Evolutionary conservation across 2,797 vertebrate species (phyloP).

Genomic region (Channallabes apus): DNA sequence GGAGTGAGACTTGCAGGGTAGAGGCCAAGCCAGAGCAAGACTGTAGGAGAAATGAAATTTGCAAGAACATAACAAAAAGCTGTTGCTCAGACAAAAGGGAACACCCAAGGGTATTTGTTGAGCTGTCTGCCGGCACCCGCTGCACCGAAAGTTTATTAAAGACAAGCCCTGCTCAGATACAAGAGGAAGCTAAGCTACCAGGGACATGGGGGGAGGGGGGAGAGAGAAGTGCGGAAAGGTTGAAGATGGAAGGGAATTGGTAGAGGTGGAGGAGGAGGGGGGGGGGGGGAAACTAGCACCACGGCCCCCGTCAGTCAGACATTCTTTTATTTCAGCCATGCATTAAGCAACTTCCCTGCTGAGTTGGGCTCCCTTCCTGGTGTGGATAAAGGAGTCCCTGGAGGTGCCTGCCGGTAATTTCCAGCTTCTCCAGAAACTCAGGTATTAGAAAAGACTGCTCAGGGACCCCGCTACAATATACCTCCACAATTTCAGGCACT

Average conservation of each 20-base stretch:
- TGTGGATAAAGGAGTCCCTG: conserved; percentile 99
- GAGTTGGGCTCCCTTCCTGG: conserved; percentile 99
- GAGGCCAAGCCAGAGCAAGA: conserved; percentile 69
- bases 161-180: conserved; percentile 84
- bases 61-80: conserved; percentile 83
- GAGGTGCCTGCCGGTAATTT: conserved; percentile 92
- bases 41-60: conserved; percentile 80
- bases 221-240: conserved; percentile 59
- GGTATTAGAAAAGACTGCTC: conserved; percentile 99
- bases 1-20: conserved; percentile 22
- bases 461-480: conserved; percentile 99
- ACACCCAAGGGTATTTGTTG: conserved; percentile 78
- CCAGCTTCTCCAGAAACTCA: conserved; percentile 99
- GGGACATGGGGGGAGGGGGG: conserved; percentile 71
- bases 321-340: conserved; percentile 99
- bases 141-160: conserved; percentile 93
- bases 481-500: conserved; percentile 99
- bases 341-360: conserved; percentile 99
- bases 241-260: conserved; percentile 56
- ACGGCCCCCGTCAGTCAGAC: conserved; percentile 93
- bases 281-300: conserved; percentile 75
- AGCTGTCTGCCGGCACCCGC: conserved; percentile 87
- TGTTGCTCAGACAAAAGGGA: conserved; percentile 77
- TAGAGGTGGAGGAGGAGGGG: conserved; percentile 23
- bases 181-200: conserved; percentile 90